These are phyloP conservation scores for Aplysina aerophoba DNA, from an alignment of 37 sponge, comb jelly and placozoan genomes.

Conservation along the genomic window DNA sequence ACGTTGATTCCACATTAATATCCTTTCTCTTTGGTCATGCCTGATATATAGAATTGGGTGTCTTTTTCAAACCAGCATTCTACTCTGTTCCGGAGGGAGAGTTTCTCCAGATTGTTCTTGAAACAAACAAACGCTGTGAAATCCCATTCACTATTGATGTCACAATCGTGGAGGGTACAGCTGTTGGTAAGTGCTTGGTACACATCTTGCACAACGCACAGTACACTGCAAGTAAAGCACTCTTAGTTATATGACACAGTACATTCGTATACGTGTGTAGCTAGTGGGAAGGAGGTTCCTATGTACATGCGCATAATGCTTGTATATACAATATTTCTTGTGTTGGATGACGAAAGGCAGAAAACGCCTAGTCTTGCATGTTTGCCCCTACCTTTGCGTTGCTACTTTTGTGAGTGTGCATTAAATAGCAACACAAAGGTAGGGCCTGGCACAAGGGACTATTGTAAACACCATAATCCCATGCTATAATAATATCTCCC, in stretches of 20 bases:
- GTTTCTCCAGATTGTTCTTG: neutral
- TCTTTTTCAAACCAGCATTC: neutral
- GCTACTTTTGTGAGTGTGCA: no score
- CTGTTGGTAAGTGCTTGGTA: constrained; percentile 11
- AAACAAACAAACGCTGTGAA: neutral
- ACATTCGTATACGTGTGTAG: no score
- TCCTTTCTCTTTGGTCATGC: neutral
- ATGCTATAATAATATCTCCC: no score
- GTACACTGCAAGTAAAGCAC: neutral
- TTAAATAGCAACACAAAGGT: no score
- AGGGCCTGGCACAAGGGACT: no score
- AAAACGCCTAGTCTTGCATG: no score
- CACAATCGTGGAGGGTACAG: neutral
- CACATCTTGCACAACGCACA: neutral
- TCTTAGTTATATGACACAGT: neutral
- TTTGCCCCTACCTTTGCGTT: no score
- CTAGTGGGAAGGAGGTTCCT: no score
- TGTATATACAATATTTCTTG: no score
- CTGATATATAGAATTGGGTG: neutral
- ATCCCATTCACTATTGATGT: neutral
- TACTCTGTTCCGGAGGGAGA: constrained; percentile 12
- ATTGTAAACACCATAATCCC: no score
- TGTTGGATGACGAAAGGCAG: no score
- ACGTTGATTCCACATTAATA: neutral
- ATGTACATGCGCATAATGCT: neutral